Evolutionary conservation across 2,113 vertebrate species (phyloP), one percentile per base, ranked within the genome.

Genomic region (Tenrec ecaudatus): DNA sequence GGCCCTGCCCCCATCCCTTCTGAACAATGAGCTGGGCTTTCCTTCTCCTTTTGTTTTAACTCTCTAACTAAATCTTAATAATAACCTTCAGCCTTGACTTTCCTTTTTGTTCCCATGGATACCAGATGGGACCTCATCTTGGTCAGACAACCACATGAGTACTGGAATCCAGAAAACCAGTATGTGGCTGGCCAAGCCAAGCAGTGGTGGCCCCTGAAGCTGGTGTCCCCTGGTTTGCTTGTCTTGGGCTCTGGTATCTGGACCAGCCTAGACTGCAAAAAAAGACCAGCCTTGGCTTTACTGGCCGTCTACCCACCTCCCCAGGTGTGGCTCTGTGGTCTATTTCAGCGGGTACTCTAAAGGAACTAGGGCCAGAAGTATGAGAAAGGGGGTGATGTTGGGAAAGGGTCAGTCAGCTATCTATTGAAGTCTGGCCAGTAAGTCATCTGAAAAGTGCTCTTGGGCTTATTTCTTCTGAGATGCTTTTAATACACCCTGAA

Each of bases 21-120:
- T 0, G 36, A 53, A 40, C 75, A 57, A 15, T 87, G 64, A 17
- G 25, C 89, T 23, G 22, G 68, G 43, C 75, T 73, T 84, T 93
- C 93, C 88, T 82, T 95, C 91, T 86, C 82, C 40, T 91, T 84
- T 36, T 76, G 87, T 43, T 80, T 89, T 94, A 86, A 66, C 92
- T 91, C 31, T 38, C 47, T 47, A 82, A 90, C 82, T 88, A 85
- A 87, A 88, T 86, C 86, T 81, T 80, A 90, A 86, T 91, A 58
- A 2, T 11, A 57, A 89, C 91, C 25, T 0, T 90, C 4, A 57
- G 76, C 75, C 79, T 90, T 88, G 82, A 93, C 85, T 91, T 57
- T 66, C 40, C 38, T 89, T 83, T 64, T 53, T 1, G 27, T 95
- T 83, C 40, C 96, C 79, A 33, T 91, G 89, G 93, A 79, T 86